These are phyloP conservation scores for Aphelenchoides bicaudatus DNA, from an alignment of 2,888 invertebrate genomes.

Conservation along the genomic window DNA sequence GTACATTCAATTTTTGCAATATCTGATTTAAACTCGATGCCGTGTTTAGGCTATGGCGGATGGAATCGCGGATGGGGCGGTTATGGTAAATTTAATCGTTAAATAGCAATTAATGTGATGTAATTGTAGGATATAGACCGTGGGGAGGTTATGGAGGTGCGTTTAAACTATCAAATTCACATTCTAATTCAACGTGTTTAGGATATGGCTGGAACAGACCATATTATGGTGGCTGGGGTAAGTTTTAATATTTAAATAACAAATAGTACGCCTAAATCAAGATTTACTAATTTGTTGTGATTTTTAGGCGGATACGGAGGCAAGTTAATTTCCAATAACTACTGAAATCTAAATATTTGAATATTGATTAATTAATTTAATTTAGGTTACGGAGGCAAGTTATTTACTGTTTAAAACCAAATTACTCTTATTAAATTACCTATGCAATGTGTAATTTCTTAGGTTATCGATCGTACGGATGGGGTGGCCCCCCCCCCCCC, in stretches of 20 bases:
- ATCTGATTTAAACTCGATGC: too few relatives aligned
- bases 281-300: neutral
- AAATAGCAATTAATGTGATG: neutral
- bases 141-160: neutral
- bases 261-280: too few relatives aligned
- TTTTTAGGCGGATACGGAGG: neutral
- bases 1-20: neutral
- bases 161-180: neutral
- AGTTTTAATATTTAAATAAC: neutral
- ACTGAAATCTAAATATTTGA: too few relatives aligned
- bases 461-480: too few relatives aligned
- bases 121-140: neutral
- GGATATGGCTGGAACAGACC: neutral
- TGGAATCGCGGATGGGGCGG: neutral
- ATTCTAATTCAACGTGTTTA: neutral
- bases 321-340: too few relatives aligned
- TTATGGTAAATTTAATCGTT: neutral
- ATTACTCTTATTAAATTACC: too few relatives aligned
- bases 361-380: too few relatives aligned
- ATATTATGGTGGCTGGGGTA: neutral
- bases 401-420: too few relatives aligned
- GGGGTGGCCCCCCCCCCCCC: too few relatives aligned
- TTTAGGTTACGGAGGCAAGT: too few relatives aligned
- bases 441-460: too few relatives aligned
- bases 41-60: constrained; percentile 1